These are phyloP conservation scores for Onychomys arenicola DNA, from an alignment of 2,797 vertebrate genomes.

Conservation along the genomic window DNA sequence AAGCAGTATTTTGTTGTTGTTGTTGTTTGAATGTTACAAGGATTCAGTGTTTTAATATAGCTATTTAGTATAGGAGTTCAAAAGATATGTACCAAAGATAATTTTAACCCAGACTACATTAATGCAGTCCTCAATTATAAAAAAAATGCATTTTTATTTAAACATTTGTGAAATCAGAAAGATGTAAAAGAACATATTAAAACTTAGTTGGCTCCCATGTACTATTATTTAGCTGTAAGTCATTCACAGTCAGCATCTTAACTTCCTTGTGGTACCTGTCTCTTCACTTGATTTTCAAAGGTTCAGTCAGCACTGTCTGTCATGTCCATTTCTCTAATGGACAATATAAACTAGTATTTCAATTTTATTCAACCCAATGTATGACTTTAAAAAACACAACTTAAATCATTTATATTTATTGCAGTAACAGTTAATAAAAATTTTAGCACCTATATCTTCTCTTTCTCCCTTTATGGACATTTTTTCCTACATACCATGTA, in stretches of 20 bases:
- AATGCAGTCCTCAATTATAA: neutral
- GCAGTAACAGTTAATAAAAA: neutral
- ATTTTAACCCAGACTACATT: slow-evolving; percentile 31
- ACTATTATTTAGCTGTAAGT: neutral
- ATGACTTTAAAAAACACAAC: neutral
- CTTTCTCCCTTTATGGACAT: neutral
- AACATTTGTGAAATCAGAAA: neutral
- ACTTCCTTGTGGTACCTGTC: neutral
- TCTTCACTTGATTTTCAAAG: neutral
- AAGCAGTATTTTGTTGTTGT: neutral
- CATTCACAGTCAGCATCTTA: neutral
- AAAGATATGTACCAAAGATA: neutral
- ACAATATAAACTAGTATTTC: neutral
- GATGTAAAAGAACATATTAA: neutral
- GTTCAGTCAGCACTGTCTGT: neutral
- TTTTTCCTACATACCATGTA: neutral
- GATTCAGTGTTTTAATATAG: slow-evolving; percentile 36
- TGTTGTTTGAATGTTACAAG: neutral
- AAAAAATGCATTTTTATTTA: slow-evolving; percentile 32
- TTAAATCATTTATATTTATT: slow-evolving; percentile 53
- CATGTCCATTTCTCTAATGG: neutral
- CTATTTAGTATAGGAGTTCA: neutral
- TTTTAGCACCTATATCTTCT: neutral
- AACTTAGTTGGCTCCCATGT: neutral
- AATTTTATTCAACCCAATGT: slow-evolving; percentile 9